phyloP scores from a whole-genome alignment of 2,113 vertebrate species.

The Corythornis madagascariensis region DNA sequence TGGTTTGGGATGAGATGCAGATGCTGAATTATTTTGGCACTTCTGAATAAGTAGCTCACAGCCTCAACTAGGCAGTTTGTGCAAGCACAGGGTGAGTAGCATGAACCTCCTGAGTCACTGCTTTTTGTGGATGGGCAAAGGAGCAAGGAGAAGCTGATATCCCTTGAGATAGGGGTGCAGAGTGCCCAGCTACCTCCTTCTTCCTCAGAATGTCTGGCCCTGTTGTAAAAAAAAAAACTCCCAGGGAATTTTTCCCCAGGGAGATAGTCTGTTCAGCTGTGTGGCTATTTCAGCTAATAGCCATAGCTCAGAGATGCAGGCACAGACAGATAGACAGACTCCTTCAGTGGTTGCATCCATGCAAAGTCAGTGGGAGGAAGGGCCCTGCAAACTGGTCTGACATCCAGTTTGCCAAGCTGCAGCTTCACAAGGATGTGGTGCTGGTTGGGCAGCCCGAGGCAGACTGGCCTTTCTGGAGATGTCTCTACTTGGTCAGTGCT shows the following conservation, averaged over 20 bases:
- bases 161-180: neutral
- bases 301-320: neutral
- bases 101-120: neutral
- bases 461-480: neutral
- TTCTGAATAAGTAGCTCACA: neutral
- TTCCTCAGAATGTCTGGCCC: neutral
- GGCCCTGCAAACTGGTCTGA: rapidly evolving
- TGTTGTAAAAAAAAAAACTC: neutral
- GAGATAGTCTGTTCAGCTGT: neutral
- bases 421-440: neutral
- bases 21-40: neutral
- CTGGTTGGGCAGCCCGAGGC: neutral
- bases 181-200: neutral
- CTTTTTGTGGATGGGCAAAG: neutral
- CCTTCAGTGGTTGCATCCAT: neutral
- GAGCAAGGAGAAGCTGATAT: neutral
- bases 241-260: neutral
- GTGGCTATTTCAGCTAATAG: neutral
- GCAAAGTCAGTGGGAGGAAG: rapidly evolving
- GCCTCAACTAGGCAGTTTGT: neutral
- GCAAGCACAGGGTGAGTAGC: neutral
- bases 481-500: neutral
- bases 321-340: neutral
- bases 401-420: neutral
- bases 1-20: neutral